phyloP scores from a whole-genome alignment of 1,140 invertebrate species.

The Heliconius hermathena region DNA sequence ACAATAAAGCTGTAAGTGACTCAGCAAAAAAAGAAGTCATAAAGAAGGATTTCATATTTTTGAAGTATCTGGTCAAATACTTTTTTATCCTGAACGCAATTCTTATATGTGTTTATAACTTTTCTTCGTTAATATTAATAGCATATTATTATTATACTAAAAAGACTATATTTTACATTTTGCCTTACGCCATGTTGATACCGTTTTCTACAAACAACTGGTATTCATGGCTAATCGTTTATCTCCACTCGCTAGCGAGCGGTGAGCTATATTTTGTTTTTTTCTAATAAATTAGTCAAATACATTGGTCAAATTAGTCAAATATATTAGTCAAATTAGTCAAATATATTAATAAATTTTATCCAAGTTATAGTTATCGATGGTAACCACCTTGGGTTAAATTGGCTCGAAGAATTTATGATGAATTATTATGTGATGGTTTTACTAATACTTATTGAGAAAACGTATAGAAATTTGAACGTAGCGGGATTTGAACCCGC shows the following conservation, averaged over 20 bases:
- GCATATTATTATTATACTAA: conserved; percentile 49
- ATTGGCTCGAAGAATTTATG: too few relatives aligned
- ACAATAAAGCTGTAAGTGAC: conserved; percentile 42
- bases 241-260: conserved; percentile 50
- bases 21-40: conserved; percentile 44
- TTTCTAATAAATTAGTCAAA: too few relatives aligned
- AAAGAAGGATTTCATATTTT: conserved; percentile 44
- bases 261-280: conserved; percentile 44
- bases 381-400: too few relatives aligned
- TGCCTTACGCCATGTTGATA: conserved; percentile 56
- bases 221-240: conserved; percentile 50
- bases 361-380: too few relatives aligned
- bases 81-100: conserved; percentile 59
- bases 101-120: conserved; percentile 63
- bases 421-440: too few relatives aligned
- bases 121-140: conserved; percentile 53
- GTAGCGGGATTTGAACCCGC: too few relatives aligned
- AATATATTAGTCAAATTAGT: too few relatives aligned
- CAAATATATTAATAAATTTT: too few relatives aligned
- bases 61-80: conserved; percentile 55
- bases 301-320: too few relatives aligned
- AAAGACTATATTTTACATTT: conserved; percentile 44
- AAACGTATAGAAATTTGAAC: too few relatives aligned
- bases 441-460: too few relatives aligned
- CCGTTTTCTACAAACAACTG: conserved; percentile 55